phyloP scores from a whole-genome alignment of 2,888 invertebrate genomes.

The Mallateleia sp. region DNA sequence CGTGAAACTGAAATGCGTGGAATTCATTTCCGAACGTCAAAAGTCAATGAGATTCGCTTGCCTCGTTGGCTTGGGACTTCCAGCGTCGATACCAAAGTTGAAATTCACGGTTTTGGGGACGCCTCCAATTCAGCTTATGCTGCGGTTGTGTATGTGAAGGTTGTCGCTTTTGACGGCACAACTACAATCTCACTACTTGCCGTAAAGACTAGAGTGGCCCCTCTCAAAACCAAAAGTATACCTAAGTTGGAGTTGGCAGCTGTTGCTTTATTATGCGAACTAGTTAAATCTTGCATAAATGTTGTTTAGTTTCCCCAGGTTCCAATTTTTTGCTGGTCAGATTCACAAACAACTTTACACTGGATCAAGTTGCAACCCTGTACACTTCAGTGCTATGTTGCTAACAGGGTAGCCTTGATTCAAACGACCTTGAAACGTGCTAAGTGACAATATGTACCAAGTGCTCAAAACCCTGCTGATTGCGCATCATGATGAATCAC shows the following conservation, averaged over 20 bases:
- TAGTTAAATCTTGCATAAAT: background rate
- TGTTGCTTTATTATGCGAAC: background rate
- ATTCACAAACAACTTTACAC: conserved; percentile 71
- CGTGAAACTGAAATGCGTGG: background rate
- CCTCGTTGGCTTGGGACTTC: background rate
- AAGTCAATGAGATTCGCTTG: background rate
- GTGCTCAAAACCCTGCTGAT: conserved; percentile 78
- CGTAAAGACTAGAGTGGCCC: background rate
- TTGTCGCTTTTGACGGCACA: background rate
- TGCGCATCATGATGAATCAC: conserved; percentile 78
- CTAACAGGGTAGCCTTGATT: conserved; percentile 60
- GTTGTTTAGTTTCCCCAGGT: background rate
- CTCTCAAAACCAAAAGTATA: background rate
- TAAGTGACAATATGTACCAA: conserved; percentile 69
- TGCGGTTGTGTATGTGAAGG: conserved; percentile 9
- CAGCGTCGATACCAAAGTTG: background rate
- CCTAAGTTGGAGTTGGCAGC: conserved; percentile 16
- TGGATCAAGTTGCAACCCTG: conserved; percentile 72
- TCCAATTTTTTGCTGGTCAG: conserved; percentile 70
- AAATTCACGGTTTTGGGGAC: conserved; percentile 22
- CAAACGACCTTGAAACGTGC: conserved; percentile 30
- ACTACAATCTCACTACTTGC: background rate
- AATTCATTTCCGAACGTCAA: background rate
- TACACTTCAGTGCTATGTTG: conserved; percentile 53
- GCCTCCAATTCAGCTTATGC: conserved; percentile 23